These are phyloP conservation scores for Drosophila gunungcola DNA, from an alignment of 1,140 invertebrate species.

Conservation along the genomic window DNA sequence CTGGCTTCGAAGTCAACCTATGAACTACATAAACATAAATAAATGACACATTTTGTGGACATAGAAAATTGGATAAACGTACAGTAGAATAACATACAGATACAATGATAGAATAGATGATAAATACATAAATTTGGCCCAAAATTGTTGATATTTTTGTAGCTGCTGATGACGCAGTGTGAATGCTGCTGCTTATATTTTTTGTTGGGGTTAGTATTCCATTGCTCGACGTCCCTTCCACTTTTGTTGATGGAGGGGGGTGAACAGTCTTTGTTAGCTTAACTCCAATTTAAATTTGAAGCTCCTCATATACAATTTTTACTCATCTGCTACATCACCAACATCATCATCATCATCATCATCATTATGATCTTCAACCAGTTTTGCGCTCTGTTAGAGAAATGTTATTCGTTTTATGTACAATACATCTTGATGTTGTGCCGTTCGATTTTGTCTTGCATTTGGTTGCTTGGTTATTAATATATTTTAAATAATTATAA, in stretches of 20 bases:
- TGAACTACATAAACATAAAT: constrained; percentile 77
- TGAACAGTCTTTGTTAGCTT: constrained; percentile 67
- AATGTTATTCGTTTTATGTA: constrained; percentile 49
- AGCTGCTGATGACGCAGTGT: constrained; percentile 33
- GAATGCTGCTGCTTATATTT: constrained; percentile 21
- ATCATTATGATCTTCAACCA: constrained; percentile 38
- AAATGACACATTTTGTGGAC: constrained; percentile 81
- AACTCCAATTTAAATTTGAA: constrained; percentile 44
- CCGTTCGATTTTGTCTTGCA: constrained; percentile 51
- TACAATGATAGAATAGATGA: constrained; percentile 61
- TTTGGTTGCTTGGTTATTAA: constrained; percentile 65
- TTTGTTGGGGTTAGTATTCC: constrained; percentile 46
- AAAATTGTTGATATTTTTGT: constrained; percentile 31
- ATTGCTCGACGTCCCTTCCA: constrained; percentile 84
- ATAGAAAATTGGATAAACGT: constrained; percentile 76
- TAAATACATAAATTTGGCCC: constrained; percentile 72
- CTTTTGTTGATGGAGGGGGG: constrained; percentile 68
- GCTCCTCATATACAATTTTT: constrained; percentile 5
- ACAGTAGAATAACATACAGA: constrained; percentile 63
- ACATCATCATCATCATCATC: constrained; percentile 43
- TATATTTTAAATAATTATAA: constrained; percentile 77
- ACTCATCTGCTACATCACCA: constrained; percentile 62
- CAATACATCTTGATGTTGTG: constrained; percentile 37
- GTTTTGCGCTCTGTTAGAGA: constrained; percentile 46
- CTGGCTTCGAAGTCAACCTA: constrained; percentile 42